These are phyloP conservation scores for Rhinichthys klamathensis DNA, from an alignment of 2,113 vertebrate species.

Conservation along the genomic window DNA sequence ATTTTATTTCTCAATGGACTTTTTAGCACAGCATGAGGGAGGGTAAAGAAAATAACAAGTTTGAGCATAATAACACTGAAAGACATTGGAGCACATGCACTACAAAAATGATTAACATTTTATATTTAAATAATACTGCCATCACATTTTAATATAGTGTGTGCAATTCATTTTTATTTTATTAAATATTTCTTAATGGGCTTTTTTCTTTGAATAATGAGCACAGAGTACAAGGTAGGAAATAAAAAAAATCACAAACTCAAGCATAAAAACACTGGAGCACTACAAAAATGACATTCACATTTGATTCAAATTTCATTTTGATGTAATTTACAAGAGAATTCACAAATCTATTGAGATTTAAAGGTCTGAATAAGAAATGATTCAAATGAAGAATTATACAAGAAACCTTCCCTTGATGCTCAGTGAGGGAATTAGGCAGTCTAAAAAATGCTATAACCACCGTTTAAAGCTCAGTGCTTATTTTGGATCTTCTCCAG, in stretches of 20 bases:
- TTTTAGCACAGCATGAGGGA: too few species aligned
- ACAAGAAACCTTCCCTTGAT: constrained; percentile 1
- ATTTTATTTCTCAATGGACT: too few species aligned
- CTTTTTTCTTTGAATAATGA: neutral
- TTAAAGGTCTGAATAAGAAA: neutral
- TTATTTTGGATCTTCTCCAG: neutral
- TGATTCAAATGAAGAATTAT: neutral
- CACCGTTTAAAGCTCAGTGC: neutral
- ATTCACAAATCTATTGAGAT: neutral
- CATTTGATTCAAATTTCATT: neutral
- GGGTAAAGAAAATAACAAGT: too few species aligned
- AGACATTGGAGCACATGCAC: too few species aligned
- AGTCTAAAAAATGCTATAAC: constrained; percentile 18
- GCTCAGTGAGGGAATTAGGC: constrained; percentile 19
- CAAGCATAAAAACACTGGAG: neutral
- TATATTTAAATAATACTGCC: too few species aligned
- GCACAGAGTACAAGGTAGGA: neutral
- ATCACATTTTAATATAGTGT: too few species aligned
- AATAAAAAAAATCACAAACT: neutral
- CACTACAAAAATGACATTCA: neutral
- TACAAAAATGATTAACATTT: too few species aligned
- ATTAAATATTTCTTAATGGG: too few species aligned
- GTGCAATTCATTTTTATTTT: too few species aligned
- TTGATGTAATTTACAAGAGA: neutral
- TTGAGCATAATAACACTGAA: too few species aligned